Percentiles rank a stretch among this genome's conserved stretches.
These are phyloP conservation scores for Neogobius melanostomus DNA, from an alignment of 2,113 vertebrate genomes.

Conservation along the genomic window DNA sequence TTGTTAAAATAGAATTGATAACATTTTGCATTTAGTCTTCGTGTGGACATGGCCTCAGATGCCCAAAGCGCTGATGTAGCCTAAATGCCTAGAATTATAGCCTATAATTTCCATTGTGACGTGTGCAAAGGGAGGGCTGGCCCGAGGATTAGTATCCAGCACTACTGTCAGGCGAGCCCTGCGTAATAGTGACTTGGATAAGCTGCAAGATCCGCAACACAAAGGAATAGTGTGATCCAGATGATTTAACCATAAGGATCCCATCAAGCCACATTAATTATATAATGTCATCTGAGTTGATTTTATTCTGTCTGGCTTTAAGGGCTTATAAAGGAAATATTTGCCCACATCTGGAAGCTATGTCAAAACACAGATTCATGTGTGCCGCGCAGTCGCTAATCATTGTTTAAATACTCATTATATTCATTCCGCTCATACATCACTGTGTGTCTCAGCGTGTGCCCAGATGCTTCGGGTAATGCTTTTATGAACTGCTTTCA, in stretches of 20 bases:
- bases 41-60: too few species aligned
- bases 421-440: background rate
- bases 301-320: background rate
- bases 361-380: background rate
- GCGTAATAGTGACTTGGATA: too few species aligned
- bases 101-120: too few species aligned
- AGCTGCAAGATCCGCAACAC: background rate
- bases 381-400: constrained; percentile 6
- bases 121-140: too few species aligned
- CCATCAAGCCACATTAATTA: background rate
- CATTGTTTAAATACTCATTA: constrained; percentile 20
- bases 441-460: background rate
- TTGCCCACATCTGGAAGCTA: constrained; percentile 15
- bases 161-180: too few species aligned
- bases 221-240: background rate
- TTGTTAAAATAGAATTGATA: too few species aligned
- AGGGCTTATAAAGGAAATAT: constrained; percentile 2
- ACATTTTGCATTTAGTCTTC: too few species aligned
- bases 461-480: background rate
- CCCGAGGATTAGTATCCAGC: too few species aligned
- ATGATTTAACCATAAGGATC: background rate
- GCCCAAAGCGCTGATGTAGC: too few species aligned
- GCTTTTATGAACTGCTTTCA: background rate
- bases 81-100: too few species aligned
- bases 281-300: background rate